Evolutionary conservation across 1,140 invertebrate genomes (phyloP).

Genomic region (Coboldia fuscipes): DNA sequence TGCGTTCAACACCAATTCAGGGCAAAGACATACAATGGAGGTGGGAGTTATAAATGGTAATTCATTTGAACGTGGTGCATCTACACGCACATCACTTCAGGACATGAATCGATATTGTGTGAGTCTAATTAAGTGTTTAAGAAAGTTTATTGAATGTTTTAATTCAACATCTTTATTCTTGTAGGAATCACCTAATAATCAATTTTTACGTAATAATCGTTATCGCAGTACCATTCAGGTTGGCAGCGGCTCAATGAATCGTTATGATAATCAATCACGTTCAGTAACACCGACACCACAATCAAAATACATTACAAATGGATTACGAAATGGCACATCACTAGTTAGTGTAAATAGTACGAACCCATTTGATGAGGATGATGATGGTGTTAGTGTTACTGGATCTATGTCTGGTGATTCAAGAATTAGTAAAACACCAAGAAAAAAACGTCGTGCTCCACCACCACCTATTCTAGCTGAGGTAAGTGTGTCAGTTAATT

Average conservation of each 20-base stretch:
- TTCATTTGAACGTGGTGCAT: slow-evolving; percentile 8
- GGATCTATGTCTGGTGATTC: not conserved
- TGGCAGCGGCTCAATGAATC: slow-evolving; percentile 1
- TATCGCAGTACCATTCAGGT: slow-evolving; percentile 12
- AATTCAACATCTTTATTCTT: no score
- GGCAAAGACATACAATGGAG: slow-evolving; percentile 3
- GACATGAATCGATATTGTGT: no score
- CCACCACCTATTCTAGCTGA: slow-evolving; percentile 22
- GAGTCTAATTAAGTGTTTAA: no score
- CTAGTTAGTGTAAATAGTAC: slow-evolving; percentile 26
- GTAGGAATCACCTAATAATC: not conserved
- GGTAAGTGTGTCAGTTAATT: slow-evolving; percentile 10
- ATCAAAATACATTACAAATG: slow-evolving; percentile 19
- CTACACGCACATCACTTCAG: slow-evolving; percentile 12
- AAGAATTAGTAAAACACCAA: slow-evolving; percentile 9
- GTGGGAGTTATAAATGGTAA: slow-evolving; percentile 4
- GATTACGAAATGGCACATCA: slow-evolving; percentile 22
- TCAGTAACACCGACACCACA: slow-evolving; percentile 25
- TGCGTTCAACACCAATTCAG: slow-evolving; percentile 4
- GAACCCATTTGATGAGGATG: slow-evolving; percentile 28
- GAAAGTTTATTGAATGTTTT: no score
- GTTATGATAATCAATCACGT: slow-evolving; percentile 7
- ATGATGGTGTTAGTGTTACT: slow-evolving; percentile 9
- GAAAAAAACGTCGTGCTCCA: slow-evolving; percentile 27
- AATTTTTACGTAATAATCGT: slow-evolving; percentile 8